Base-by-base conservation (phyloP, 2,888 invertebrate genomes). In the Nephrotoma appendiculata region DNA sequence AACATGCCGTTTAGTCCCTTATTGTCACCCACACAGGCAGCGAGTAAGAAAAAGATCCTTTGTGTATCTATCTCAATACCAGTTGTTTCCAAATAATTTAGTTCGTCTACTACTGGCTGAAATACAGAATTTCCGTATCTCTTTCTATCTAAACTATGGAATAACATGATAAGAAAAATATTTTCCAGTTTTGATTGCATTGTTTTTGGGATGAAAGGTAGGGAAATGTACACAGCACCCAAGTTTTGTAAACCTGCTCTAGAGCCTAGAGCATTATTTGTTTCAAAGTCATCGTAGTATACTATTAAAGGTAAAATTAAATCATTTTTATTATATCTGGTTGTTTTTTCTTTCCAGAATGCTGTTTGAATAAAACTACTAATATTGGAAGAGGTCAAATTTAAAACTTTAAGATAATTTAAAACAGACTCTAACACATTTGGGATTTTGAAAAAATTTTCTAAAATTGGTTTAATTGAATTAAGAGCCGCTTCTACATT, bases 261-360 rank as follows among this genome's bases (percentile, higher is more conserved):
- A 15, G 87, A 87, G 5, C 87, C 87, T 42, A 87, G 57, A 42
- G 41, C 41, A 43, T 87, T 87, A 42, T 87, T 87, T 1, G 48
- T 42, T 71, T 87, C 87, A 44, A 87, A 87, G 15, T 87, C 87
- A 85, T 87, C 87, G 48, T 71, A 87, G 48, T 87, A 87, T 41
- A 87, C 41, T 12, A 87, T 52, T 42, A 87, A 11, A 31, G 85
- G 87, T 15, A 87, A 45, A 41, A 71, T 41, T 15, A 86, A 44
- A 84, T 45, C 31, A 85, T 41, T 84, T 84, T 84, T 41, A 41
- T 84, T n/a, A 41, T 41, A 84, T n/a, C 41, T 84, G 3, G 6
- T 41, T 41, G 42, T 84, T 84, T 84, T 84, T 84, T 84, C 41
- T 41, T 84, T 41, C 84, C 84, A 84, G 11, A 84, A 84, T 41